Evolutionary conservation across 2,113 vertebrate species (phyloP).

Genomic region (Brachypteracias leptosomus): DNA sequence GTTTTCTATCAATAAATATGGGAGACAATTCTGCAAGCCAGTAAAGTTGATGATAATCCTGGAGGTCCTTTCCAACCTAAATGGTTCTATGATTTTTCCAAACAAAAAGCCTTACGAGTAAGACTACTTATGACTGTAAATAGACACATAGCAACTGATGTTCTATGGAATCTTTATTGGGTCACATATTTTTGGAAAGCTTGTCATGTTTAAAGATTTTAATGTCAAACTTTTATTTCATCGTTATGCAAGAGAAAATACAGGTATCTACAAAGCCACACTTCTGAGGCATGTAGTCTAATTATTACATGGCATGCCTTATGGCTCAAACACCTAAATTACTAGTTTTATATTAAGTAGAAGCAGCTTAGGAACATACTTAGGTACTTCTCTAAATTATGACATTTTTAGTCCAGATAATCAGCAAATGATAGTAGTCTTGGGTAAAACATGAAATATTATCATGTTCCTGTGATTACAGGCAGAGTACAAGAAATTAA

Average conservation of each 20-base stretch:
- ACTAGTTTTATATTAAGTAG: neutral
- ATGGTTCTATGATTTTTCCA: no score
- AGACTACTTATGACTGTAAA: neutral
- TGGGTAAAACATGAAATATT: slow-evolving; percentile 46
- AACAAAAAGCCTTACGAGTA: neutral
- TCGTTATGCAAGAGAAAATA: neutral
- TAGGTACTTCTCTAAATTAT: slow-evolving; percentile 26
- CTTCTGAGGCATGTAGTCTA: neutral
- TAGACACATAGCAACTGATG: neutral
- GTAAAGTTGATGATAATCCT: no score
- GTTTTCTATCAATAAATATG: neutral
- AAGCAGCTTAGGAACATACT: slow-evolving; percentile 13
- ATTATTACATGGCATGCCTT: neutral
- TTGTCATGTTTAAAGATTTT: neutral
- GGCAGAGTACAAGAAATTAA: slow-evolving; percentile 46
- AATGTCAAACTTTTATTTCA: neutral
- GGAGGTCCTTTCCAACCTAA: no score
- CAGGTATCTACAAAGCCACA: neutral
- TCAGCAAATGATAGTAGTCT: slow-evolving; percentile 22
- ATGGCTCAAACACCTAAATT: neutral
- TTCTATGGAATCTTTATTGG: neutral
- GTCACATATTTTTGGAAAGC: neutral
- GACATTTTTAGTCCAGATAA: slow-evolving; percentile 20
- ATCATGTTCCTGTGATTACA: slow-evolving; percentile 12
- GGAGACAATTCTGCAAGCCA: neutral